Base-by-base conservation (phyloP, 2,797 vertebrate genomes). In the Parotocinclus haroldoi region DNA sequence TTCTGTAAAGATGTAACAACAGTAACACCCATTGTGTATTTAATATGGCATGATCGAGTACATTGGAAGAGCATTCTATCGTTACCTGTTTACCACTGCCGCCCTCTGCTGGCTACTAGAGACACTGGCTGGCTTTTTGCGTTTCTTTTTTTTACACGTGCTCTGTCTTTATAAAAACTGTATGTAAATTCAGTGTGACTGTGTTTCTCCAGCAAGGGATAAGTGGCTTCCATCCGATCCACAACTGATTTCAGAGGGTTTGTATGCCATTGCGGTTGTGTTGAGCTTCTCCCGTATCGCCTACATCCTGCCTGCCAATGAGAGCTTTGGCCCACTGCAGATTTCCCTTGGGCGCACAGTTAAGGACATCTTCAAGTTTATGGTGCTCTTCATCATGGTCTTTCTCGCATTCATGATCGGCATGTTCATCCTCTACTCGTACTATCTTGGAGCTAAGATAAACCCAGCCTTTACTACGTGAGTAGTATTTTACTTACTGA, bases 381-480 rank as follows among this genome's bases (percentile, higher is more conserved):
- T 95, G 93, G 93, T 95, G 64, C 90, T 94, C 69, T 95, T 95
- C 73, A 94, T 95, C 68, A 94, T 95, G 93, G 93, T 95, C 27
- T 95, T 95, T 77, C 88, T 95, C 56, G 93, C 93, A 3, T 95
- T 95, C 82, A 95, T 95, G 93, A 94, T 94, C 56, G 93, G 93
- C 70, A 94, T 95, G 93, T 95, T 95, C 82, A 94, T 93, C 82
- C 84, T 95, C 8, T 95, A 95, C 72, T 94, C 93, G 18, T 94
- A 94, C 81, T 95, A 95, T 73, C 90, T 93, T 76, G 93, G 93
- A 71, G 93, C 93, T 56, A 95, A 95, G 83, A 87, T 93, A 48
- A 95, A 94, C 69, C 83, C 91, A 0, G 93, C 93, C 74, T 95
- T 95, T 75, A 94, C 93, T 65, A 95, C 93, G 93, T 95, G 87